phyloP scores from a whole-genome alignment of 2,797 vertebrate species.

The Tragopan temminckii region DNA sequence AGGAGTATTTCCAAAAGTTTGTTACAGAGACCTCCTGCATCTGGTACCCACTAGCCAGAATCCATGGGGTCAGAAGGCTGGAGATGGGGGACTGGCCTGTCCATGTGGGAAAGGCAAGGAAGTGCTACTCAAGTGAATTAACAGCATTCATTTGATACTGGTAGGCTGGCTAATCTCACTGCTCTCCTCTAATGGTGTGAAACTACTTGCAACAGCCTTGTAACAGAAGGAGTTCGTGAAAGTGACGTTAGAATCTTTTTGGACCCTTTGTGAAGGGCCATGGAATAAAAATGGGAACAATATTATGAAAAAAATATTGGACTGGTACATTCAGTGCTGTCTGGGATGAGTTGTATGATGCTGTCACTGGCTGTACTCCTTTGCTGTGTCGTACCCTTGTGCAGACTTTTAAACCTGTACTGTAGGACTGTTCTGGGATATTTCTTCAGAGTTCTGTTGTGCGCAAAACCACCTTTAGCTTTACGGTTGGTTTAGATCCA shows the following conservation, averaged over 20 bases:
- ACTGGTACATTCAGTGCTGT: not conserved
- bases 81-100: fast-evolving
- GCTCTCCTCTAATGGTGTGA: not conserved
- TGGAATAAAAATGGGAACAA: not conserved
- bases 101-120: not conserved
- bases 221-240: not conserved
- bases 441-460: not conserved
- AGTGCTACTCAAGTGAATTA: not conserved
- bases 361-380: not conserved
- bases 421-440: not conserved
- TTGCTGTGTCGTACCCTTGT: not conserved
- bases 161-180: not conserved
- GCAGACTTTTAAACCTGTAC: not conserved
- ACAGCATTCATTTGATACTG: not conserved
- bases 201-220: not conserved
- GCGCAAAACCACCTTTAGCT: not conserved
- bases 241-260: not conserved
- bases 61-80: not conserved
- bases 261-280: not conserved
- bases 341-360: not conserved
- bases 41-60: not conserved
- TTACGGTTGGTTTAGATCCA: not conserved
- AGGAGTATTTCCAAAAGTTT: not conserved
- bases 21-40: not conserved
- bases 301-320: not conserved